A percentile compares a stretch with the other conserved stretches of the same genome.
Evolutionary conservation across 2,113 vertebrate genomes (phyloP).

Genomic region (Toxotes chatareus): DNA sequence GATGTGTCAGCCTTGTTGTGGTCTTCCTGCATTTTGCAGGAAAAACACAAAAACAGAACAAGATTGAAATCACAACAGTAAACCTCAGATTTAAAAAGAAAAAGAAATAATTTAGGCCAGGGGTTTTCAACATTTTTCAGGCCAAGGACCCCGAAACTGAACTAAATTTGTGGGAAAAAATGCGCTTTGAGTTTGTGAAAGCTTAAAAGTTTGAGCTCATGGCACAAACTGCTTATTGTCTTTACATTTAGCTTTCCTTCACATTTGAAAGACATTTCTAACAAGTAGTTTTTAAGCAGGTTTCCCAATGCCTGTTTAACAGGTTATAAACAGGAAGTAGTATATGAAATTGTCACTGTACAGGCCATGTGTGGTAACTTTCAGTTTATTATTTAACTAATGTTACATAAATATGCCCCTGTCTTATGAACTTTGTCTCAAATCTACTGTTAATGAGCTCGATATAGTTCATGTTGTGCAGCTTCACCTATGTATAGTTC

Average conservation of each 20-base stretch:
- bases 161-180: too few species aligned
- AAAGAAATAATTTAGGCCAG: too few species aligned
- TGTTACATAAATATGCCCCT: background rate
- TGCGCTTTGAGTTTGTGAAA: too few species aligned
- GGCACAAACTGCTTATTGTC: background rate
- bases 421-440: too few species aligned
- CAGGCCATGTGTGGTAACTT: background rate
- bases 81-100: too few species aligned
- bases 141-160: too few species aligned
- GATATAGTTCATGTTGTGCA: background rate
- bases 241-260: background rate
- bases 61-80: too few species aligned
- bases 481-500: background rate
- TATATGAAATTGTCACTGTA: background rate
- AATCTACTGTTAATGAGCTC: too few species aligned
- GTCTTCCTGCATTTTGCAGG: too few species aligned
- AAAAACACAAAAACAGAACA: too few species aligned
- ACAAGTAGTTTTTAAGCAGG: background rate
- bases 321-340: constrained; percentile 17
- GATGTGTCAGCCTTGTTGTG: too few species aligned
- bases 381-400: background rate
- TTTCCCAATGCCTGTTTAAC: background rate
- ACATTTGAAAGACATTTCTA: background rate
- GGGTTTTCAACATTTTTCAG: too few species aligned
- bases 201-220: background rate